Percentiles rank a stretch among this genome's conserved stretches.
These are phyloP conservation scores for Mercenaria mercenaria DNA, from an alignment of 1,140 invertebrate species.

Conservation along the genomic window DNA sequence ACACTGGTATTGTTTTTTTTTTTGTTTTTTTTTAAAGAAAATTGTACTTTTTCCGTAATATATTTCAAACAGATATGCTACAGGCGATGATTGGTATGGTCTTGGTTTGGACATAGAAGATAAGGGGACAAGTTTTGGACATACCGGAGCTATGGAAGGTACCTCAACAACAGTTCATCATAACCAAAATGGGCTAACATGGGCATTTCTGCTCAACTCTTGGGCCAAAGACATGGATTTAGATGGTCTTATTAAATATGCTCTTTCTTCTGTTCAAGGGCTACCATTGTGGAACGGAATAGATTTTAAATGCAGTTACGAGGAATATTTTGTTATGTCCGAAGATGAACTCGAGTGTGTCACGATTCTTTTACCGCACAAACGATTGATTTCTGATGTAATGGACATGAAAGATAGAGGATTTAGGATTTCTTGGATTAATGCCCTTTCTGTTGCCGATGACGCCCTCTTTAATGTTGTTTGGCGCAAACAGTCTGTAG, in stretches of 20 bases:
- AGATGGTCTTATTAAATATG: conserved; percentile 82
- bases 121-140: conserved; percentile 78
- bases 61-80: conserved; percentile 12
- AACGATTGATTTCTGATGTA: not conserved
- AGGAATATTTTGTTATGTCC: conserved; percentile 55
- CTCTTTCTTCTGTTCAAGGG: conserved; percentile 65
- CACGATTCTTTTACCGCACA: conserved; percentile 60
- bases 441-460: not conserved
- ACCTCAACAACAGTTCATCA: conserved; percentile 77
- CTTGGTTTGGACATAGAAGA: conserved; percentile 82
- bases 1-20: no score
- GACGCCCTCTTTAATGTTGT: conserved; percentile 61
- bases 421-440: conserved; percentile 52
- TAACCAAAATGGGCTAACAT: conserved; percentile 77
- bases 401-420: conserved; percentile 42
- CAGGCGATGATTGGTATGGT: conserved; percentile 81
- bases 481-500: conserved; percentile 8
- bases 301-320: not conserved
- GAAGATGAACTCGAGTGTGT: conserved; percentile 69
- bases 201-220: conserved; percentile 81
- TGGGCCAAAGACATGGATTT: conserved; percentile 82
- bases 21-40: no score
- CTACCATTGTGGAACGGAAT: conserved; percentile 52
- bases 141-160: conserved; percentile 84
- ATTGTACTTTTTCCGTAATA: no score